A percentile compares a stretch with the other conserved stretches of the same genome.
Evolutionary conservation across 1,140 invertebrate species (phyloP).

Genomic region (Habropoda laboriosa): DNA sequence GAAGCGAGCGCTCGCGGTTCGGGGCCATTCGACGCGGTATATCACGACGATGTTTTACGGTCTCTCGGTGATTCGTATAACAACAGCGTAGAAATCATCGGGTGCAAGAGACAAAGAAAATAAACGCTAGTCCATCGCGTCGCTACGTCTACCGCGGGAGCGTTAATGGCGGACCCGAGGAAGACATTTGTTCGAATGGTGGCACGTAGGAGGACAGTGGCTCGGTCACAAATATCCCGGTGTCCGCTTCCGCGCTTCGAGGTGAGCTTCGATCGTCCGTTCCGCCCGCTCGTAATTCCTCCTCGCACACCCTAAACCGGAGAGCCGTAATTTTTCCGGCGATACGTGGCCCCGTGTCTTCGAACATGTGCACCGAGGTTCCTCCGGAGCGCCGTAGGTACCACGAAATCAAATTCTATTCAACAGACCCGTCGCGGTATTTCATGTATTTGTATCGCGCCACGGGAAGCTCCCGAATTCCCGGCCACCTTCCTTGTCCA

Average conservation of each 20-base stretch:
- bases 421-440: background rate
- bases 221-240: slow-evolving; percentile 57
- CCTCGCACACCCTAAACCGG: slow-evolving; percentile 37
- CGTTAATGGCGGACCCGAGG: slow-evolving; percentile 35
- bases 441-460: slow-evolving; percentile 18
- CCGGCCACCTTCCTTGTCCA: background rate
- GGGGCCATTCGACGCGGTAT: background rate
- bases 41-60: slow-evolving; percentile 13
- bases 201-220: slow-evolving; percentile 66
- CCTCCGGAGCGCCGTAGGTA: slow-evolving; percentile 4
- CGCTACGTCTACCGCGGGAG: background rate
- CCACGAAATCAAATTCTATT: slow-evolving; percentile 45
- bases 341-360: background rate
- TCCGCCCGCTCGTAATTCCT: slow-evolving; percentile 44
- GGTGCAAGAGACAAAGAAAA: slow-evolving; percentile 5
- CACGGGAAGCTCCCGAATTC: slow-evolving; percentile 7
- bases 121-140: background rate
- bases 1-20: background rate
- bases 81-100: background rate
- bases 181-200: slow-evolving; percentile 58
- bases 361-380: background rate
- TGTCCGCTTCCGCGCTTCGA: slow-evolving; percentile 60
- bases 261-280: slow-evolving; percentile 42
- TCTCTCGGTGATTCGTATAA: background rate
- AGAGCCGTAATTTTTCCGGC: slow-evolving; percentile 38